phyloP scores from a whole-genome alignment of 1,140 invertebrate genomes.

The Meloidogyne floridensis region DNA sequence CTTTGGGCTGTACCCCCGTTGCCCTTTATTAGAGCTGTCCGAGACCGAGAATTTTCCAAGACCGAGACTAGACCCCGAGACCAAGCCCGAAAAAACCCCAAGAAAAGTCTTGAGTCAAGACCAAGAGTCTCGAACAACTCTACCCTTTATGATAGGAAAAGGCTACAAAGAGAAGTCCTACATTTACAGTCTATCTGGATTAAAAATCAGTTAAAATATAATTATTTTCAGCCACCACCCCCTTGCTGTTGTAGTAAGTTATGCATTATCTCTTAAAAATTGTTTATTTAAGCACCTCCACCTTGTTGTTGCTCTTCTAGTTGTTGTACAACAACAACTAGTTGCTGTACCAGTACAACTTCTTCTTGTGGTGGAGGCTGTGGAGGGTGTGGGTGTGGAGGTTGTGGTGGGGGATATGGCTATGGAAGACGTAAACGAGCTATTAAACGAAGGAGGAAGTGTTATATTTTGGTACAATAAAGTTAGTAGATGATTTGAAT shows the following conservation, averaged over 20 bases:
- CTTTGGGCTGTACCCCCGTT: too few relatives aligned
- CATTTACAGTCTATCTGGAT: too few relatives aligned
- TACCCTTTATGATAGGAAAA: too few relatives aligned
- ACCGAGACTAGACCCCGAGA: too few relatives aligned
- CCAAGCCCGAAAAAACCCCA: too few relatives aligned
- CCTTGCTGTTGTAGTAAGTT: not conserved
- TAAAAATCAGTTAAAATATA: too few relatives aligned
- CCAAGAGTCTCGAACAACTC: too few relatives aligned
- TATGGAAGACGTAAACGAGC: not conserved
- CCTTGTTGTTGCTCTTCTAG: not conserved
- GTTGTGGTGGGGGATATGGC: not conserved
- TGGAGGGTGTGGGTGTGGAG: not conserved
- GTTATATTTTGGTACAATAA: not conserved
- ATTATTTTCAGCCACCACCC: not conserved
- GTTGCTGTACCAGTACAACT: not conserved
- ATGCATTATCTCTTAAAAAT: not conserved
- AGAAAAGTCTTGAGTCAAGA: too few relatives aligned
- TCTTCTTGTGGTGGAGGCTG: not conserved
- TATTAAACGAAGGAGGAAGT: not conserved
- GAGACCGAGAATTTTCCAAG: too few relatives aligned
- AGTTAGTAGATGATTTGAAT: not conserved
- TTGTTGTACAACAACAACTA: not conserved
- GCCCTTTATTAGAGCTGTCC: too few relatives aligned
- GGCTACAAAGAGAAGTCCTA: too few relatives aligned
- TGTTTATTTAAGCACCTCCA: not conserved